Conservation (phyloP, 2,113 vertebrate species). For the Himantopus leucocephalus region DNA sequence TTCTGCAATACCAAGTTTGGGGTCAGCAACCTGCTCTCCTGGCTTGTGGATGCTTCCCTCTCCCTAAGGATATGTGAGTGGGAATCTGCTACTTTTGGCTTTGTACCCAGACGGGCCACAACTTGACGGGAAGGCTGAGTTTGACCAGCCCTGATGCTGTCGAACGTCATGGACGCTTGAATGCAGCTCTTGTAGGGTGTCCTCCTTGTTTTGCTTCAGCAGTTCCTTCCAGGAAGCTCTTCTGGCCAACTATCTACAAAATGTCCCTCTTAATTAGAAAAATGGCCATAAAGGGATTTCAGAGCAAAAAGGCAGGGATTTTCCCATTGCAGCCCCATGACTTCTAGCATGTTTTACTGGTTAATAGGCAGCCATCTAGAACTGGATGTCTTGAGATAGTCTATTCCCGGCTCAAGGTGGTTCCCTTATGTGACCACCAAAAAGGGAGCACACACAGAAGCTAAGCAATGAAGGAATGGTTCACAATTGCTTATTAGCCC, state of each 20-base stretch:
- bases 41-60: background rate
- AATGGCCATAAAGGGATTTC: background rate
- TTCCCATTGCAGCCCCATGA: slow-evolving; percentile 3
- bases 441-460: slow-evolving; percentile 60
- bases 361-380: slow-evolving; percentile 3
- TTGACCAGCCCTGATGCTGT: background rate
- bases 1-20: background rate
- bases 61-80: background rate
- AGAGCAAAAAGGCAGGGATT: slow-evolving; percentile 17
- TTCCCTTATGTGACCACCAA: slow-evolving; percentile 46
- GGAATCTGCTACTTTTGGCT: slow-evolving; percentile 34
- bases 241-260: background rate
- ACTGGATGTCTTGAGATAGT: slow-evolving; percentile 2
- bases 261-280: background rate
- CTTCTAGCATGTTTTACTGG: slow-evolving; percentile 1
- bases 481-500: slow-evolving; percentile 60
- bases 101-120: slow-evolving; percentile 13
- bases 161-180: background rate
- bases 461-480: slow-evolving; percentile 66
- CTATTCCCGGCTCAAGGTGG: background rate
- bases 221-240: background rate
- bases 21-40: background rate
- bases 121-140: background rate
- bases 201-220: background rate
- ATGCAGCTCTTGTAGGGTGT: background rate